Base-by-base conservation (phyloP, 2,113 vertebrate genomes). In the Mobula birostris region DNA sequence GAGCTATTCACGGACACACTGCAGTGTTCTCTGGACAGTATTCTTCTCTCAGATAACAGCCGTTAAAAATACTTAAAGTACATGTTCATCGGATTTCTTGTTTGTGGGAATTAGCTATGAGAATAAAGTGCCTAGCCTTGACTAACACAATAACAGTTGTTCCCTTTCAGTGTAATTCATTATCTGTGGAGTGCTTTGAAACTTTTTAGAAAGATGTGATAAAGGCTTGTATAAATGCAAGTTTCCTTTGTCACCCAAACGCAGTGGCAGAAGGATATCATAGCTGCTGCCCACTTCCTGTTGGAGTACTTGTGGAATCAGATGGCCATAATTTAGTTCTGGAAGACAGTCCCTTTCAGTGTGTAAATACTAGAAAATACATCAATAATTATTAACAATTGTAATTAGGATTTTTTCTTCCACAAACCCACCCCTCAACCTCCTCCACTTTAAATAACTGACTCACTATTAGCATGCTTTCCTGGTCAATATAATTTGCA, bases 261-360 rank as follows among this genome's bases (percentile, higher is more conserved):
- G 27, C 68, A 93, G 91, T 29, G 70, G 40, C 21, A 93, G 24
- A 70, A 93, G 91, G 91, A 93, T 93, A 93, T 74, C 74, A 24
- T 36, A 74, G 91, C 19, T 93, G 91, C 70, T 27, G 61, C 91
- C 91, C 70, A 93, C 74, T 93, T 93, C 91, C 91, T 93, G 90
- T 92, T 24, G 66, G 11, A 92, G 32, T 40, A 40, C 17, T 70
- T 32, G 32, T 70, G 21, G 91, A 48, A 72, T 72, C 90, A 48
- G 68, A 72, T 72, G 66, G 66, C 70, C 21, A 24, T 92, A 27
- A 74, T 74, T 72, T 48, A 74, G 68, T 93, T 93, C 70, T 93
- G 19, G 4, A 40, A 70, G 70, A 93, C 70, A 56, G 48, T 32
- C 91, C 74, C 68, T 93, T 93, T 56, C 91, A 93, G 48, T 74